Percentiles rank a stretch among this genome's conserved stretches.
Conservation (phyloP, 2,113 vertebrate genomes). For the Neomonachus schauinslandi region DNA sequence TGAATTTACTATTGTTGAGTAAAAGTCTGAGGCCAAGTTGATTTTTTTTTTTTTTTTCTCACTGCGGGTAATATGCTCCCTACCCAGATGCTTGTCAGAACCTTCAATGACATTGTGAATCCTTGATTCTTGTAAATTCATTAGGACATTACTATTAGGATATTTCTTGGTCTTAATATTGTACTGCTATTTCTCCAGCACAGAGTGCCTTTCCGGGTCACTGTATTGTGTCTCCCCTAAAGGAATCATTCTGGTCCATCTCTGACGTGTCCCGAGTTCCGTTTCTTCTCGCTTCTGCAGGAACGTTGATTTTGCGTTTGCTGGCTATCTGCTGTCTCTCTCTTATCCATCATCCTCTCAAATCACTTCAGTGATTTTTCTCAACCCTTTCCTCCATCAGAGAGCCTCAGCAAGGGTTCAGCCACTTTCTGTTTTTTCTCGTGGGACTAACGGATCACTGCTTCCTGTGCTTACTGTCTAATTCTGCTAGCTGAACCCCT, state of each 20-base stretch:
- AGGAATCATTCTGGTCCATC: background rate
- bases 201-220: background rate
- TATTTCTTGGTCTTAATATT: background rate
- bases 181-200: background rate
- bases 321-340: too few species aligned
- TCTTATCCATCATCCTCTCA: background rate
- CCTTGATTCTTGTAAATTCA: background rate
- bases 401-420: background rate
- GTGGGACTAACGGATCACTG: background rate
- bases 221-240: too few species aligned
- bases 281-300: background rate
- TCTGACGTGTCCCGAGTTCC: too few species aligned
- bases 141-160: background rate
- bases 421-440: background rate
- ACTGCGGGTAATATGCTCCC: background rate
- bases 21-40: background rate
- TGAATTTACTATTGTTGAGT: background rate
- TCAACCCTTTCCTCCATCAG: background rate
- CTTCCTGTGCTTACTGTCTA: background rate
- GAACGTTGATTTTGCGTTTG: background rate
- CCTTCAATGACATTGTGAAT: background rate
- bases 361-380: background rate
- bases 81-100: background rate
- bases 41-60: background rate
- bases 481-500: background rate